These are phyloP conservation scores for Trichoplusia ni DNA, from an alignment of 1,140 invertebrate genomes.

Conservation along the genomic window DNA sequence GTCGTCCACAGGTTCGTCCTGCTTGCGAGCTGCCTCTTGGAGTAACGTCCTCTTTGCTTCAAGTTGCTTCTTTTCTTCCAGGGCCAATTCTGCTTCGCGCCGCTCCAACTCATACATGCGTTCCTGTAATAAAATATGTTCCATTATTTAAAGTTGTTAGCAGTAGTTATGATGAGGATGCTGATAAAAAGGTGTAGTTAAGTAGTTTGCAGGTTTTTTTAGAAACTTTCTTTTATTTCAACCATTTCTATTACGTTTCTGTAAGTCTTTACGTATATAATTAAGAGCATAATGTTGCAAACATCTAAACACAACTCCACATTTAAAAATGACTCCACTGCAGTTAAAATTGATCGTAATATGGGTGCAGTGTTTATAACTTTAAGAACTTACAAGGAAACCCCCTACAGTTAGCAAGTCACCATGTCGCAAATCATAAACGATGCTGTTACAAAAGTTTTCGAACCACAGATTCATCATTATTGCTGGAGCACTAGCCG, in stretches of 20 bases:
- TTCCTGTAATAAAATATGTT: constrained; percentile 83
- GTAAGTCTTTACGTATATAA: no score
- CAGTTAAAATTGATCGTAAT: no score
- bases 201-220: no score
- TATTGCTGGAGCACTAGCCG: background rate
- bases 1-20: constrained; percentile 97
- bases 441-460: constrained; percentile 14
- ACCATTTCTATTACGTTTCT: no score
- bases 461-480: constrained; percentile 42
- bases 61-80: constrained; percentile 91
- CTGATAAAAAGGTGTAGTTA: no score
- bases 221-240: no score
- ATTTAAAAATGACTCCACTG: no score
- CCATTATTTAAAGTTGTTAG: background rate
- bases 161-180: no score
- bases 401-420: background rate
- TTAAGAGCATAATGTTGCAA: no score
- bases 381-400: constrained; percentile 23
- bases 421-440: constrained; percentile 26
- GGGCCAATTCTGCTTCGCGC: constrained; percentile 92
- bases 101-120: constrained; percentile 94
- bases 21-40: constrained; percentile 94
- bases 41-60: constrained; percentile 95
- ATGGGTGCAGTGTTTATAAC: background rate
- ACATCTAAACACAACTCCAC: no score